Evolutionary conservation across 2,888 invertebrate genomes (phyloP), one percentile per base, ranked within the genome.

Genomic region (Lepidonotus clava): DNA sequence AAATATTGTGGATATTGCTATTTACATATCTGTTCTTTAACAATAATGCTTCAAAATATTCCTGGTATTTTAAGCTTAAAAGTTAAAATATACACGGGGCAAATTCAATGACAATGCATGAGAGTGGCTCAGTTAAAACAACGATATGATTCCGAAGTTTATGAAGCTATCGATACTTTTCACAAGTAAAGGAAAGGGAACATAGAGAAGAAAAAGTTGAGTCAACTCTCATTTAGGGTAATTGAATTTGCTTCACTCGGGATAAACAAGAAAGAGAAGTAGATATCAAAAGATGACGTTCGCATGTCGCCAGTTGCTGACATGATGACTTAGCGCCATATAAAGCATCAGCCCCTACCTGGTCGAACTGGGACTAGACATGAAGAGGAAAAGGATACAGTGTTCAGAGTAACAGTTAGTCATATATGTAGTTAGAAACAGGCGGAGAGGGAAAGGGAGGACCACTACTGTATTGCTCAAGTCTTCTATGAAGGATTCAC

Each of bases 231-330:
- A 11, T 46, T 46, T 46, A n/a, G 61, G 24, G 61, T 11, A 1
- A 61, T 61, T n/a, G 61, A 24, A 61, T 61, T 61, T 61, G 61
- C 61, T 28, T 11, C 61, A 61, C 61, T 61, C 28, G 61, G 18
- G 46, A 18, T 46, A 11, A 46, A 46, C 6, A 46, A 46, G 46
- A 46, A 46, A n/a, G n/a, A 46, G 8, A 46, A 46, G 46, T 6
- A 46, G 18, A 46, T 11, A n/a, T 61, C 24, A 28, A 61, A 61
- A 5, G 11, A 24, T 28, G 5, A 61, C 21, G 24, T 4, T 61
- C 28, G n/a, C 61, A 61, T 61, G 61, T 56, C 56, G 8, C n/a
- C n/a, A n/a, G 4, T n/a, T 8, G n/a, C n/a, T n/a, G n/a, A 28
- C 61, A 61, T n/a, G 11, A 28, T 61, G 61, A 61, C 61, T 5